Evolutionary conservation across 1,140 invertebrate species (phyloP).

Genomic region (Eubasilissa regina): DNA sequence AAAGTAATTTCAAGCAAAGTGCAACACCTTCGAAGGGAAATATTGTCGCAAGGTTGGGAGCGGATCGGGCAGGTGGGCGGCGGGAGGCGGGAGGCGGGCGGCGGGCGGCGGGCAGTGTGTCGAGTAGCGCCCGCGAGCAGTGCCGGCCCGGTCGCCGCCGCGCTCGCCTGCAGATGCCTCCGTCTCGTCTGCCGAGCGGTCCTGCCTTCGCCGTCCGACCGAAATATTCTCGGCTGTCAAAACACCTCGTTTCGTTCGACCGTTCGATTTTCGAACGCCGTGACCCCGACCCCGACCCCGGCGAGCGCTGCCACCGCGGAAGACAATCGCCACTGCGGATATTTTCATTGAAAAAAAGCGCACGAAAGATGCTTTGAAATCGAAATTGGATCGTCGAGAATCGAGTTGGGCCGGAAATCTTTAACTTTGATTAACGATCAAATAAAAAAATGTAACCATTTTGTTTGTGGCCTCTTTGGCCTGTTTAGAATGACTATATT

Average conservation of each 20-base stretch:
- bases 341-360: constrained; percentile 31
- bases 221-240: constrained; percentile 29
- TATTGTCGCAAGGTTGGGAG: neutral
- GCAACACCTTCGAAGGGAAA: neutral
- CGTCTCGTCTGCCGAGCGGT: neutral
- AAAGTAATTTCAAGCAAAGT: too few relatives aligned
- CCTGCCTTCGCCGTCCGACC: neutral
- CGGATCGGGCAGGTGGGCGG: neutral
- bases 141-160: constrained; percentile 45
- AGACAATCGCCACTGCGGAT: neutral
- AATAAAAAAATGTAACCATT: constrained; percentile 19
- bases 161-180: constrained; percentile 13
- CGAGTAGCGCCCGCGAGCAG: constrained; percentile 21
- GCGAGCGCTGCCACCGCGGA: neutral
- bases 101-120: neutral
- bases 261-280: neutral
- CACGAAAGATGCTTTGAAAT: constrained; percentile 21
- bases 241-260: neutral
- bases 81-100: too few relatives aligned
- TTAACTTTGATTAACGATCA: neutral
- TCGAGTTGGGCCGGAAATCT: neutral
- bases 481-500: neutral
- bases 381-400: neutral
- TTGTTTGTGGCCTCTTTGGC: constrained; percentile 7
- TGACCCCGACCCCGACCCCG: constrained; percentile 1